A percentile compares a stretch with the other conserved stretches of the same genome.
These are phyloP conservation scores for Aphodius granarius DNA, from an alignment of 2,888 invertebrate species.

Conservation along the genomic window DNA sequence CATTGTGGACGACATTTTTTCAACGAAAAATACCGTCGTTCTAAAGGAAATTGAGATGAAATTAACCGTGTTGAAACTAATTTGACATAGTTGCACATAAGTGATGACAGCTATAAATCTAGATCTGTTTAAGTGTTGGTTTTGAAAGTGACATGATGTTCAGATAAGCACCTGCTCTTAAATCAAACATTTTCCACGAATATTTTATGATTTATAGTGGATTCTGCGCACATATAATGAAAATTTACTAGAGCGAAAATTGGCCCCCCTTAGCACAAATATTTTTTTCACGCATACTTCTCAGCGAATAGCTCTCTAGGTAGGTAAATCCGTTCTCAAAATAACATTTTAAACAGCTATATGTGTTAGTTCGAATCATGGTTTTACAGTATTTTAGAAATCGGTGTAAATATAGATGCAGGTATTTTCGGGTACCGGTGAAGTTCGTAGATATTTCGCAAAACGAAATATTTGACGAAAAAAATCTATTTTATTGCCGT, in stretches of 20 bases:
- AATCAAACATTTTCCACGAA: neutral
- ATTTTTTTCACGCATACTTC: neutral
- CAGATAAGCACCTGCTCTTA: neutral
- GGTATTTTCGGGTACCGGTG: neutral
- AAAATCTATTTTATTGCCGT: neutral
- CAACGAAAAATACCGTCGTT: no score
- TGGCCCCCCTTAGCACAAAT: neutral
- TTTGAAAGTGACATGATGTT: neutral
- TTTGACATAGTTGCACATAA: neutral
- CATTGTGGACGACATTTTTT: no score
- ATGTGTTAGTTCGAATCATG: neutral
- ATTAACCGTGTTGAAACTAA: neutral
- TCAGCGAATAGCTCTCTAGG: neutral
- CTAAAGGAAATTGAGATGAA: neutral
- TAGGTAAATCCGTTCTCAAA: neutral
- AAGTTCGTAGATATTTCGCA: neutral
- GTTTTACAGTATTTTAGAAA: neutral
- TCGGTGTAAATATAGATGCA: neutral
- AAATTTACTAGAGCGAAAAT: neutral
- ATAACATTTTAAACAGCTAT: neutral
- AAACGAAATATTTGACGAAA: neutral
- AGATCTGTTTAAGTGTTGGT: neutral
- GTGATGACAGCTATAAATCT: neutral
- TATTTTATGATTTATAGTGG: neutral
- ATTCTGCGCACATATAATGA: neutral